Percentiles rank a stretch among this genome's conserved stretches.
phyloP scores from a whole-genome alignment of 2,113 vertebrate genomes.

The Sorex fumeus region DNA sequence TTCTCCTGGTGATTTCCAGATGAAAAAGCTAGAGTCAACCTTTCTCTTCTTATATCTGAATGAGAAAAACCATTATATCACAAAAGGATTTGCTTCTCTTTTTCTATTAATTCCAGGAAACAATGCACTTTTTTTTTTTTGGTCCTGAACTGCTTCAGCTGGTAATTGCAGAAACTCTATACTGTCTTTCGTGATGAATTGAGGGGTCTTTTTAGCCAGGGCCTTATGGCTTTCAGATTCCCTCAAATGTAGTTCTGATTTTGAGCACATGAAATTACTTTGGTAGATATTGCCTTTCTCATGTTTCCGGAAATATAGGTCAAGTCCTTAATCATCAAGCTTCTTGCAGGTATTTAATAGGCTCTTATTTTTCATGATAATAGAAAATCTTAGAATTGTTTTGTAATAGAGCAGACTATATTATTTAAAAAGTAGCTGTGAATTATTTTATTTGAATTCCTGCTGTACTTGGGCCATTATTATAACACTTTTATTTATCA shows the following conservation, averaged over 20 bases:
- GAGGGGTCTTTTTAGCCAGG: conserved; percentile 61
- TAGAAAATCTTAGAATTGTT: conserved; percentile 8
- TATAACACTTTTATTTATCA: background rate
- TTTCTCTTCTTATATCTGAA: conserved; percentile 32
- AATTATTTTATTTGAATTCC: background rate
- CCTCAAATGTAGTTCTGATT: conserved; percentile 55
- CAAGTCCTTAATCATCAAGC: conserved; percentile 71
- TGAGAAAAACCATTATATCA: conserved; percentile 8
- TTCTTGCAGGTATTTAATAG: conserved; percentile 50
- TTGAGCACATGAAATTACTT: conserved; percentile 55
- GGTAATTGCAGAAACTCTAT: background rate
- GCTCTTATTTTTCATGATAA: conserved; percentile 55
- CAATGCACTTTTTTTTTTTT: background rate
- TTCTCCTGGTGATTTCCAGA: background rate
- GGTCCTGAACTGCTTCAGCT: background rate
- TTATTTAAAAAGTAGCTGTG: background rate
- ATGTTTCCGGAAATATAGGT: conserved; percentile 70
- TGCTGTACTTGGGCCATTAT: background rate
- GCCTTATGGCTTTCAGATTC: conserved; percentile 45
- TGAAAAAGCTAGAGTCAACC: background rate
- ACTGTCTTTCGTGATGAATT: conserved; percentile 56
- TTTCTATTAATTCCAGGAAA: background rate
- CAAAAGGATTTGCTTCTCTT: background rate
- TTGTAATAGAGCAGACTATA: background rate
- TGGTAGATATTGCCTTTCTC: conserved; percentile 36